A percentile compares a stretch with the other conserved stretches of the same genome.
Conservation (phyloP, 1,140 invertebrate species). For the Formica exsecta region DNA sequence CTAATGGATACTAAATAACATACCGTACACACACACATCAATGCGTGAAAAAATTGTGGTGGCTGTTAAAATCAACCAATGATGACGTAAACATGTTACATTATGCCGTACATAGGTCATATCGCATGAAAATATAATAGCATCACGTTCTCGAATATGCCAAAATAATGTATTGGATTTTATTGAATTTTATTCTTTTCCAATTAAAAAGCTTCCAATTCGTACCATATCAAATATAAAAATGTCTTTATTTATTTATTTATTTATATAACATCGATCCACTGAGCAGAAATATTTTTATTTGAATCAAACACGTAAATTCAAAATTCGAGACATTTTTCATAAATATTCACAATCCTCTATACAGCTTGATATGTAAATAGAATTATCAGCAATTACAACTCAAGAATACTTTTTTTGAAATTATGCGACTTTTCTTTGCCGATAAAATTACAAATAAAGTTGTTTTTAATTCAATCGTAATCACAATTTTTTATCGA, state of each 20-base stretch:
- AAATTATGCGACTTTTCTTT: not conserved
- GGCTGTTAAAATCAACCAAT: slow-evolving; percentile 12
- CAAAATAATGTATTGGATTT: slow-evolving; percentile 28
- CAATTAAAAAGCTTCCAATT: not conserved
- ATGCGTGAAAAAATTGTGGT: not conserved
- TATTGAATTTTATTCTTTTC: slow-evolving; percentile 10
- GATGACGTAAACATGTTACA: not conserved
- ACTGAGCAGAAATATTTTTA: not conserved
- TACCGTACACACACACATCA: not conserved
- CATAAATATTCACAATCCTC: not conserved
- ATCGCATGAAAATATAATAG: slow-evolving; percentile 17
- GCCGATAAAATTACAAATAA: not conserved
- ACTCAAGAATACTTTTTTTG: not conserved
- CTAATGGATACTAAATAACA: slow-evolving; percentile 11
- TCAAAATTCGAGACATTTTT: not conserved
- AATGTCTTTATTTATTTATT: slow-evolving; percentile 11
- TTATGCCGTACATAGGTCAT: not conserved
- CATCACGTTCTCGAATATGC: not conserved
- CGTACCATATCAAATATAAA: not conserved
- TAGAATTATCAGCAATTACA: not conserved
- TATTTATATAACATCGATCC: not conserved
- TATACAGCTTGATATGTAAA: not conserved
- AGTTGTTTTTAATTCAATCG: not conserved
- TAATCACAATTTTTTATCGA: slow-evolving; percentile 22
- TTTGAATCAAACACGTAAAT: not conserved